Evolutionary conservation across 2,888 invertebrate genomes (phyloP), one percentile per base, ranked within the genome.

Genomic region (Scaptomyza caliginosa): DNA sequence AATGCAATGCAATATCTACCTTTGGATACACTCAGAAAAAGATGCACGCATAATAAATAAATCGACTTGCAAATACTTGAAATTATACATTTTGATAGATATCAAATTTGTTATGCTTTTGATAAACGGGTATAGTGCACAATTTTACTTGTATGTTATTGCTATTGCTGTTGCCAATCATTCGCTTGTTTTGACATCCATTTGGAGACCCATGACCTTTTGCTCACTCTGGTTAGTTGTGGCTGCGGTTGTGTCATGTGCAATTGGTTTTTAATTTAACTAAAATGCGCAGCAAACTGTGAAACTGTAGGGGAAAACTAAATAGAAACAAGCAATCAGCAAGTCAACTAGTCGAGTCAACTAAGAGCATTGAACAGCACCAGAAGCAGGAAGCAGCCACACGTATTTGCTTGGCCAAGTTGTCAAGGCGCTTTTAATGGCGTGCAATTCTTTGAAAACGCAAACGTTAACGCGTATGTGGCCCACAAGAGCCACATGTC

Each of bases 261-360:
- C 86, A 82, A 82, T 82, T 85, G 86, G 58, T 67, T 82, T 82
- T 82, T 79, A 82, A 82, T 82, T 85, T 82, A 79, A 82, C 86
- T 85, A 74, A 82, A 82, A 77, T 82, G 81, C 80, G 77, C 67
- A 74, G 65, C 67, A 67, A 64, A 57, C 46, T 50, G 46, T 32
- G n/a, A 50, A 59, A 49, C n/a, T 24, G 7, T n/a, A n/a, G 17
- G 23, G 49, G 16, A 26, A 24, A 28, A n/a, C n/a, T n/a, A 28
- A n/a, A 13, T 26, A 38, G 30, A 38, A 43, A 24, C 54, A 54
- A 46, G 7, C 45, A 23, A 24, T 59, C 43, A 59, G 45, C 39
- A 28, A 58, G 56, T 50, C 54, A 40, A 39, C 34, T 11, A 59
- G 30, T 32, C 32, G 8, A 23, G n/a, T n/a, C n/a, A n/a, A n/a